Conservation (phyloP, 1,140 invertebrate genomes). For the Lethrus apterus region DNA sequence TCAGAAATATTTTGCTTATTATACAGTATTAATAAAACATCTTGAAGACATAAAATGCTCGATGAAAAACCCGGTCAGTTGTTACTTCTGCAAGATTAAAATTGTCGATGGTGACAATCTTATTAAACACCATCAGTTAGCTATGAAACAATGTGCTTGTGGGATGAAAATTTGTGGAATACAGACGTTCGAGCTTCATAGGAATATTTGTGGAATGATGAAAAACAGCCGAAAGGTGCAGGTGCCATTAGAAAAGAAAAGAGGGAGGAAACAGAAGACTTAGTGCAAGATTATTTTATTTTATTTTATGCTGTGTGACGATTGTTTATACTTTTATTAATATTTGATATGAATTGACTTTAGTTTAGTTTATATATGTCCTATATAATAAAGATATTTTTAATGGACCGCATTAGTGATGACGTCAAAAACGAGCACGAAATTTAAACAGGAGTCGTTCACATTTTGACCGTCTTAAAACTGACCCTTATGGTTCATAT, state of each 20-base stretch:
- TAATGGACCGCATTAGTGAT: no score
- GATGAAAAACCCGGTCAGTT: neutral
- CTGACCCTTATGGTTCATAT: no score
- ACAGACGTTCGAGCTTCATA: constrained; percentile 11
- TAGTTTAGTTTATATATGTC: constrained; percentile 4
- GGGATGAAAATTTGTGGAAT: constrained; percentile 12
- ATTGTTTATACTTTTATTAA: neutral
- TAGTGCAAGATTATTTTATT: neutral
- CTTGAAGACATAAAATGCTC: constrained; percentile 9
- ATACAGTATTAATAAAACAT: constrained; percentile 16
- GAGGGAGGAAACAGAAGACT: neutral
- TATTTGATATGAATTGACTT: constrained; percentile 5
- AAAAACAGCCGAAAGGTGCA: constrained; percentile 4
- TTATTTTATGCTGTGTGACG: neutral
- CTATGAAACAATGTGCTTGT: constrained; percentile 14
- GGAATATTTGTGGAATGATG: constrained; percentile 3
- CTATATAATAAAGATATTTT: no score
- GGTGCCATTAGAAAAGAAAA: constrained; percentile 5
- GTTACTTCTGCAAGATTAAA: constrained; percentile 7
- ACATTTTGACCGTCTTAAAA: no score
- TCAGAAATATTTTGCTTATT: constrained; percentile 15
- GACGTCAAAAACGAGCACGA: no score
- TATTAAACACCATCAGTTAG: constrained; percentile 6
- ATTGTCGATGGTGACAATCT: constrained; percentile 3
- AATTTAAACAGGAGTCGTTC: no score